Percentiles rank a stretch among this genome's conserved stretches.
Evolutionary conservation across 1,140 invertebrate species (phyloP).

Genomic region (Hydropsyche tenuis): DNA sequence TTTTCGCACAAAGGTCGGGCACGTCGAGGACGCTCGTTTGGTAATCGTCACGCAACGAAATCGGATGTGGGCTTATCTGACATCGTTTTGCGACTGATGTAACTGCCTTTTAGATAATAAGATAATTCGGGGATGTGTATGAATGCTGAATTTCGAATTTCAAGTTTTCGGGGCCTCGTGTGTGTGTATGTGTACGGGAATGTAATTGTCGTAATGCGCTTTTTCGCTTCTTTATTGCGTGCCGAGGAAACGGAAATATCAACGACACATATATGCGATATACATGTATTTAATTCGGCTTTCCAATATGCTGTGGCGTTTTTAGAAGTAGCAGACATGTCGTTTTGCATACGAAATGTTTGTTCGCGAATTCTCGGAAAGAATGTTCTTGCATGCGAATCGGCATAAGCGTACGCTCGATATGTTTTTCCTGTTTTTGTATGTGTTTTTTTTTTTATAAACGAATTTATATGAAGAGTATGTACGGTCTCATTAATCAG

Average conservation of each 20-base stretch:
- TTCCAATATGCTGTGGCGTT: conserved; percentile 9
- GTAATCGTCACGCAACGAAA: conserved; percentile 11
- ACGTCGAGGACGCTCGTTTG: conserved; percentile 5
- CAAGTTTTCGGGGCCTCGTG: too few species aligned
- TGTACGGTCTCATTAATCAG: background rate
- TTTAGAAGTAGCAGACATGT: background rate
- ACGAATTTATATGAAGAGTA: background rate
- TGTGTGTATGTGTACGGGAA: too few species aligned
- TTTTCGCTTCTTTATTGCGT: background rate
- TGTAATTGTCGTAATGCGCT: too few species aligned
- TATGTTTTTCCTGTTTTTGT: too few species aligned
- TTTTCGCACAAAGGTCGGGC: conserved; percentile 1
- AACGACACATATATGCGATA: background rate
- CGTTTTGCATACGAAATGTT: conserved; percentile 16
- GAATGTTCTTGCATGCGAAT: background rate
- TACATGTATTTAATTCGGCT: background rate
- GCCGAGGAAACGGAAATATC: conserved; percentile 7
- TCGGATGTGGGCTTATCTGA: conserved; percentile 15
- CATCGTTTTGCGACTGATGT: conserved; percentile 7
- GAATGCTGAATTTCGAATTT: too few species aligned
- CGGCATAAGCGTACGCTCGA: too few species aligned
- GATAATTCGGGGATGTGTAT: too few species aligned
- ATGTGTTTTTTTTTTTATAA: too few species aligned
- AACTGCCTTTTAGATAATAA: background rate
- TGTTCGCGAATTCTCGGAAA: conserved; percentile 1